A percentile compares a stretch with the other conserved stretches of the same genome.
Evolutionary conservation across 2,797 vertebrate genomes (phyloP).

Genomic region (Tauraco hartlaubi): DNA sequence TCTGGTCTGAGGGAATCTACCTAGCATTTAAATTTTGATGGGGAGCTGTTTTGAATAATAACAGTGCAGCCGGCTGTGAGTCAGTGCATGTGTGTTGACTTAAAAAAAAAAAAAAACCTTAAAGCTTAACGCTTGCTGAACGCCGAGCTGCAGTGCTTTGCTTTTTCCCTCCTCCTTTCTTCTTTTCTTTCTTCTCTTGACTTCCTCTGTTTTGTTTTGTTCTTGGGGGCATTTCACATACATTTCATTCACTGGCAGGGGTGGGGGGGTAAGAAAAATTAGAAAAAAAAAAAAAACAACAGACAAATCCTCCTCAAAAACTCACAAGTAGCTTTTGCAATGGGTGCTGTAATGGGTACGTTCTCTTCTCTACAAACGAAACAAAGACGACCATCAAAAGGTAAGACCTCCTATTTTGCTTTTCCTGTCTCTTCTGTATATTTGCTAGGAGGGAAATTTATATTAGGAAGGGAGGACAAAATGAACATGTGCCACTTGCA

Average conservation of each 20-base stretch:
- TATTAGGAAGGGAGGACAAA: constrained; percentile 11
- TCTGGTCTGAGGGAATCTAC: constrained; percentile 72
- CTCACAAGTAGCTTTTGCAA: constrained; percentile 77
- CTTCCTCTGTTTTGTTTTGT: constrained; percentile 41
- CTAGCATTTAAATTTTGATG: constrained; percentile 77
- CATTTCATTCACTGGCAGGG: constrained; percentile 61
- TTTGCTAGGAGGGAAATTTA: constrained; percentile 18
- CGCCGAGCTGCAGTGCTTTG: constrained; percentile 77
- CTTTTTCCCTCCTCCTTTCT: constrained; percentile 58
- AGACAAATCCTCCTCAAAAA: constrained; percentile 49
- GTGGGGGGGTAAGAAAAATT: neutral
- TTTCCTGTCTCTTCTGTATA: constrained; percentile 33
- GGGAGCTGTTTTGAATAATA: constrained; percentile 78
- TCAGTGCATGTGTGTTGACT: constrained; percentile 80
- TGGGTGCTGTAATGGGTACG: constrained; percentile 98
- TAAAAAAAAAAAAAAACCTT: constrained; percentile 53
- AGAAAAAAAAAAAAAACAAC: neutral
- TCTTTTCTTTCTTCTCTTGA: constrained; percentile 43
- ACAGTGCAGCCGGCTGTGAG: constrained; percentile 75
- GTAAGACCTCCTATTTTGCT: constrained; percentile 81
- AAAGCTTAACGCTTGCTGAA: constrained; percentile 76
- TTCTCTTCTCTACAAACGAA: constrained; percentile 98
- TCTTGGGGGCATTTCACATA: constrained; percentile 47
- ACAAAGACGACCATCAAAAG: constrained; percentile 95
- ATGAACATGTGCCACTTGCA: constrained; percentile 56